Conservation (phyloP, 1,140 invertebrate genomes). For the Trachelipus rathkii region DNA sequence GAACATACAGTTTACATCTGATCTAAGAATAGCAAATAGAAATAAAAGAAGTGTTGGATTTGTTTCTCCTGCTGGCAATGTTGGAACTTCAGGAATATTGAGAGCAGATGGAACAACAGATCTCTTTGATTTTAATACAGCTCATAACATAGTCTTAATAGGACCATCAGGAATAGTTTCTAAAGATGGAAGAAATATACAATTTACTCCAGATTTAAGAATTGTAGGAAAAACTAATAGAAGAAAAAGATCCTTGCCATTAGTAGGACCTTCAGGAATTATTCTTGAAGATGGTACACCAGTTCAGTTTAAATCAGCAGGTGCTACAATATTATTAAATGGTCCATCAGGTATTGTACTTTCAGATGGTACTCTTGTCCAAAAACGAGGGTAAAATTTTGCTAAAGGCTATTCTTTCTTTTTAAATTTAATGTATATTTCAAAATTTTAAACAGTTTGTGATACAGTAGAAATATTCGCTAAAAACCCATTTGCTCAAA, state of each 20-base stretch:
- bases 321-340: slow-evolving; percentile 15
- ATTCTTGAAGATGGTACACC: slow-evolving; percentile 32
- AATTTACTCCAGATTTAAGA: slow-evolving; percentile 19
- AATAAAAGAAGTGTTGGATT: slow-evolving; percentile 24
- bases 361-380: slow-evolving; percentile 27
- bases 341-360: slow-evolving; percentile 39
- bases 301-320: slow-evolving; percentile 29
- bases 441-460: no score
- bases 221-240: slow-evolving; percentile 1
- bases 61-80: neutral
- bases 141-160: slow-evolving; percentile 19
- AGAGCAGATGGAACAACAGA: slow-evolving; percentile 32
- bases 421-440: no score
- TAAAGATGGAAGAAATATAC: slow-evolving; percentile 22
- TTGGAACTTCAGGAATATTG: slow-evolving; percentile 34
- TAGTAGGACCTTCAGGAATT: slow-evolving; percentile 34
- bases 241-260: neutral
- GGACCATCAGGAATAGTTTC: slow-evolving; percentile 29
- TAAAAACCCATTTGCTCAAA: no score
- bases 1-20: slow-evolving; percentile 24
- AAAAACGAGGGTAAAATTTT: neutral
- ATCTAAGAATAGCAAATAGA: slow-evolving; percentile 16
- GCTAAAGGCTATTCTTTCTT: no score
- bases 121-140: slow-evolving; percentile 27
- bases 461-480: no score